phyloP scores from a whole-genome alignment of 2,888 invertebrate genomes.

The Brachylomia viminalis region DNA sequence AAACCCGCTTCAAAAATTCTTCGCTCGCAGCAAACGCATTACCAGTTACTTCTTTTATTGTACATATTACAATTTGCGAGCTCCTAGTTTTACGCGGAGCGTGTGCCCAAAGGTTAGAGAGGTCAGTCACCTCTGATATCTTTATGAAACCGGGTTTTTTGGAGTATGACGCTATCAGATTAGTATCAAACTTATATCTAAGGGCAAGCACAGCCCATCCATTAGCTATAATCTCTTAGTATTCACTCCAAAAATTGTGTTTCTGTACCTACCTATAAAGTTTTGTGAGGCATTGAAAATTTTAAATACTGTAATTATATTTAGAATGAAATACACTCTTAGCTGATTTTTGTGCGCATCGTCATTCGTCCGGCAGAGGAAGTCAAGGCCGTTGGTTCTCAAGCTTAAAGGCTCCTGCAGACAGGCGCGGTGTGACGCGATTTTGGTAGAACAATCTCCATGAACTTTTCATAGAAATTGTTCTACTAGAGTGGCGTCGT shows the following conservation, averaged over 20 bases:
- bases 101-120: slow-evolving; percentile 19
- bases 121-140: slow-evolving; percentile 50
- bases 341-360: slow-evolving; percentile 64
- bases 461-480: too few relatives aligned
- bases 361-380: slow-evolving; percentile 65
- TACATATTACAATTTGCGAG: slow-evolving; percentile 9
- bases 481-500: too few relatives aligned
- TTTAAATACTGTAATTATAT: slow-evolving; percentile 47
- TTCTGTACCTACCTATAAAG: not conserved
- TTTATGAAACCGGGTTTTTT: slow-evolving; percentile 38
- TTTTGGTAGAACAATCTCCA: too few relatives aligned
- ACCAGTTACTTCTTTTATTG: slow-evolving; percentile 13
- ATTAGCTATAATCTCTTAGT: slow-evolving; percentile 17
- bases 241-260: not conserved
- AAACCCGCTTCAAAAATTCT: not conserved
- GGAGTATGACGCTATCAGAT: slow-evolving; percentile 35
- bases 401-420: too few relatives aligned
- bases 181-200: slow-evolving; percentile 11
- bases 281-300: slow-evolving; percentile 21
- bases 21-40: not conserved
- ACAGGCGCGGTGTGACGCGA: too few relatives aligned
- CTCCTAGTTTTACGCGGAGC: slow-evolving; percentile 40
- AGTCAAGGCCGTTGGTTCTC: slow-evolving; percentile 78
- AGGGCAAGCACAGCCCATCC: slow-evolving; percentile 14
- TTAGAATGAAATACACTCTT: slow-evolving; percentile 62